Evolutionary conservation across 2,797 vertebrate genomes (phyloP).

Genomic region (Myoxocephalus aenaeus): DNA sequence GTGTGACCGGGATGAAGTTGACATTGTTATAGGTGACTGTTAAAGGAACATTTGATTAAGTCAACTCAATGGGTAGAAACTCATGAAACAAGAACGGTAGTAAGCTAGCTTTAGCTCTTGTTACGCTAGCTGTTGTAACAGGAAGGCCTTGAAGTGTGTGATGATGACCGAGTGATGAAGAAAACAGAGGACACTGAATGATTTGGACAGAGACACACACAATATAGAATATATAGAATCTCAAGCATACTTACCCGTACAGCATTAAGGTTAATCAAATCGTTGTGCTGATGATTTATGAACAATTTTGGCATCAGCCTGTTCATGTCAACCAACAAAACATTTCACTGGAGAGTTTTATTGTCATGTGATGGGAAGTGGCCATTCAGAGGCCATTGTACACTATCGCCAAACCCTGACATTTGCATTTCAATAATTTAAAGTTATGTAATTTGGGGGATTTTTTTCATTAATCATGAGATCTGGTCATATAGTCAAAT

Average conservation of each 20-base stretch:
- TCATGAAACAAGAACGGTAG: neutral
- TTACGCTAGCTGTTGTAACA: slow-evolving; percentile 1
- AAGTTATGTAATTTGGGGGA: neutral
- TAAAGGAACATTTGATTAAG: too few species aligned
- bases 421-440: neutral
- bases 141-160: slow-evolving; percentile 13
- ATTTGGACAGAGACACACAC: slow-evolving; percentile 1
- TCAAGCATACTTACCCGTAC: neutral
- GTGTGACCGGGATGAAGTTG: neutral
- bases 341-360: slow-evolving; percentile 24
- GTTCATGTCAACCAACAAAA: slow-evolving; percentile 9
- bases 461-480: neutral
- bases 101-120: slow-evolving; percentile 6
- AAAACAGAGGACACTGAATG: slow-evolving; percentile 7
- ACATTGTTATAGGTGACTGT: slow-evolving; percentile 11
- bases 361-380: slow-evolving; percentile 22
- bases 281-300: slow-evolving; percentile 2
- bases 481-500: slow-evolving; percentile 3
- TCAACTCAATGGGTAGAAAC: too few species aligned
- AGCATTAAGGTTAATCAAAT: slow-evolving; percentile 4
- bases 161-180: neutral
- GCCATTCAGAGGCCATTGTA: neutral
- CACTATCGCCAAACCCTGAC: neutral
- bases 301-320: neutral
- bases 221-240: slow-evolving; percentile 3